Evolutionary conservation across 2,888 invertebrate genomes (phyloP), one percentile per base, ranked within the genome.

Genomic region (Choristoneura rosaceana): DNA sequence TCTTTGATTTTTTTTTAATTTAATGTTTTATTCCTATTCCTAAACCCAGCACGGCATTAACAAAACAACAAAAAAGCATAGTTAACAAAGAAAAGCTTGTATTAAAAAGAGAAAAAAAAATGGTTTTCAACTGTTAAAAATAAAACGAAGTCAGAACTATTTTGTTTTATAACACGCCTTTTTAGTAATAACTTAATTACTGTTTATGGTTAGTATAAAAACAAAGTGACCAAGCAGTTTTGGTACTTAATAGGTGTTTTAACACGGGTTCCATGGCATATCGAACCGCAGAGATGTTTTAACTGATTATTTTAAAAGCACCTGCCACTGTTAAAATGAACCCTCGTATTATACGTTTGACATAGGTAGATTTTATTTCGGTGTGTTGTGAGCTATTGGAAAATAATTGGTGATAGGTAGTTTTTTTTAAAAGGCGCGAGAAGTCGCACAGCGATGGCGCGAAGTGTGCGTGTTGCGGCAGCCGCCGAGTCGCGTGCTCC

Each of bases 301-400:
- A 63, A 68, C 63, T 68, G 71, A 71, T 71, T 71, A 65, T 50
- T 50, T 66, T 66, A 62, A 61, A 66, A 33, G 25, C 71, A 68
- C 62, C 62, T 63, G 71, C 38, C 34, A 14, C 62, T n/a, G 65
- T 65, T 47, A 62, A 62, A 62, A 63, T 47, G 34, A 55, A 25
- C 55, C 12, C 25, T 4, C 25, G 12, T 7, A 10, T 55, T 17
- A 64, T 43, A 10, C 12, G 9, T 43, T 9, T 43, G 43, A 14
- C 4, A n/a, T 47, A 14, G n/a, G 47, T 15, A 2, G 17, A 17
- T 17, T 9, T 52, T 17, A 52, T 52, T 8, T 2, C 8, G 52
- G 15, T 1, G 14, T 52, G 3, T 17, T 47, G n/a, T 3, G 47
- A n/a, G 47, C 47, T 43, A 47, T 47, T 47, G 12, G 5, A 14